Percentiles rank a stretch among this genome's conserved stretches.
Evolutionary conservation across 2,113 vertebrate species (phyloP).

Genomic region (Sardina pilchardus): DNA sequence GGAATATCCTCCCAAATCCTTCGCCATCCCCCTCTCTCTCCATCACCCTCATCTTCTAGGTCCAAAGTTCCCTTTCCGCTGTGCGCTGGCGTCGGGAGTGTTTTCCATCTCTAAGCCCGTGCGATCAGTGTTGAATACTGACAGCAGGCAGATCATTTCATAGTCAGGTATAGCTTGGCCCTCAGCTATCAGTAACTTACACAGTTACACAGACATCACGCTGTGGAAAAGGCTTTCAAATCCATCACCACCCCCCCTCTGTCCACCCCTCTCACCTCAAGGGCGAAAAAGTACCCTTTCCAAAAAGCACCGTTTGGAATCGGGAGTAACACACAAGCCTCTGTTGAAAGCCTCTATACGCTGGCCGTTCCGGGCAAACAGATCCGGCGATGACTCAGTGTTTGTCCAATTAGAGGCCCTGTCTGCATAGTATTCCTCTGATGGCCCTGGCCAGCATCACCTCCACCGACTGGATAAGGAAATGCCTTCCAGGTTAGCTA

Average conservation of each 20-base stretch:
- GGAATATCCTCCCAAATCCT: no score
- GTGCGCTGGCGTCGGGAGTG: no score
- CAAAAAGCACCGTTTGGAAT: neutral
- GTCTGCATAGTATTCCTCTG: neutral
- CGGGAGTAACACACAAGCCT: neutral
- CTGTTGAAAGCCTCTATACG: neutral
- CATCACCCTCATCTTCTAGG: no score
- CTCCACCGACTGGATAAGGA: neutral
- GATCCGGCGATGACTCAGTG: constrained; percentile 40
- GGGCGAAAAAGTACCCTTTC: neutral
- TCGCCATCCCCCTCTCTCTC: no score
- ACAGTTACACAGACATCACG: neutral
- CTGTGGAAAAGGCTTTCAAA: neutral
- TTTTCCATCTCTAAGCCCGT: neutral
- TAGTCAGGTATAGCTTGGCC: neutral
- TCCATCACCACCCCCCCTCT: neutral
- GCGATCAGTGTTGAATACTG: no score
- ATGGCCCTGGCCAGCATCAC: neutral
- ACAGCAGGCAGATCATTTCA: no score
- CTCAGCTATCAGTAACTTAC: neutral
- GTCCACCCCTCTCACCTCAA: neutral
- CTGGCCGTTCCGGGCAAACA: constrained; percentile 27
- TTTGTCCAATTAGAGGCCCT: constrained; percentile 35
- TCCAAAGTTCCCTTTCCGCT: no score
- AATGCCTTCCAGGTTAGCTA: neutral